Conservation (phyloP, 2,888 invertebrate genomes). For the Villa cingulata region DNA sequence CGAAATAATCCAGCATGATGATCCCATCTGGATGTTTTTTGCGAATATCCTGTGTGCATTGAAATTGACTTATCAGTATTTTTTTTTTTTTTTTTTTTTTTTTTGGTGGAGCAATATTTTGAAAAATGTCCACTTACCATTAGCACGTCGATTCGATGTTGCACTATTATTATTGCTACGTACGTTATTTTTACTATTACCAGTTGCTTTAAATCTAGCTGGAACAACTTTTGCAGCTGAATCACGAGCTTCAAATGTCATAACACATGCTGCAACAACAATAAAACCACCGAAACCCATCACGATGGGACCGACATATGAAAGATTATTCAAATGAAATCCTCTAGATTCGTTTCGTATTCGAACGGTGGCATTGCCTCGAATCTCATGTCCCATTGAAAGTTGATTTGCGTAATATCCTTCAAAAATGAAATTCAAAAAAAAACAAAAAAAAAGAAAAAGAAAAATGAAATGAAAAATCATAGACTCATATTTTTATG, state of each 20-base stretch:
- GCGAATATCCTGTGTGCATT: no score
- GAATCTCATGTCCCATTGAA: conserved; percentile 62
- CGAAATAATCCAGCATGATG: conserved; percentile 56
- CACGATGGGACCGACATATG: conserved; percentile 92
- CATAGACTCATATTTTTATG: no score
- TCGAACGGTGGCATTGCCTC: conserved; percentile 62
- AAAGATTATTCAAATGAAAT: conserved; percentile 75
- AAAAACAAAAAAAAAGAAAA: not conserved
- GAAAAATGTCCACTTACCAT: conserved; percentile 29
- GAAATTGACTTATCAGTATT: no score
- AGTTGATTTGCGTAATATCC: conserved; percentile 75
- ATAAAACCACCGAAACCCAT: conserved; percentile 97
- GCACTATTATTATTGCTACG: conserved; percentile 31
- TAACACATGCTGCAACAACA: conserved; percentile 92
- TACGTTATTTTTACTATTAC: conserved; percentile 20
- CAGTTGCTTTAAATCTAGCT: conserved; percentile 47
- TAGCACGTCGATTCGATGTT: conserved; percentile 29
- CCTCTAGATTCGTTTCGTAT: conserved; percentile 72
- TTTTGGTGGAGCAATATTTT: no score
- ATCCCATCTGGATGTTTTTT: conserved; percentile 36
- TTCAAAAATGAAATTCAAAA: conserved; percentile 30
- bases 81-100: no score
- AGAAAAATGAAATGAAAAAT: not conserved
- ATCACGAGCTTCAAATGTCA: conserved; percentile 96
- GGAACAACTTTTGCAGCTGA: conserved; percentile 86